phyloP scores from a whole-genome alignment of 2,888 invertebrate genomes.

The Drosophila prolongata region DNA sequence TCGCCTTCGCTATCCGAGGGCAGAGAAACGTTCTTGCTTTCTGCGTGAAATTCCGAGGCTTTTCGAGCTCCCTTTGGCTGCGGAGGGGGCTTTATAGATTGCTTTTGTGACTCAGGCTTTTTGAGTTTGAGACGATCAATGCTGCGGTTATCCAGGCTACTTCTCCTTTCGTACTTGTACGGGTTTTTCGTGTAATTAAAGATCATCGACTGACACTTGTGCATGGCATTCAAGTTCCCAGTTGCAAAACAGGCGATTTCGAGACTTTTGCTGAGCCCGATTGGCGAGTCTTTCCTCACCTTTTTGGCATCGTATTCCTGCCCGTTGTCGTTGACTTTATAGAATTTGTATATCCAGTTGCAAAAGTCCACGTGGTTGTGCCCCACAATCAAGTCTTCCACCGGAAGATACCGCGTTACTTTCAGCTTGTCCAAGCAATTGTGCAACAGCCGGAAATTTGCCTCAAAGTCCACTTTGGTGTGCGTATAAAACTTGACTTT shows the following conservation, averaged over 20 bases:
- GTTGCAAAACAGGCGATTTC: not conserved
- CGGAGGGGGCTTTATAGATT: not conserved
- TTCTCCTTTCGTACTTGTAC: not conserved
- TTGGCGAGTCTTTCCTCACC: not conserved
- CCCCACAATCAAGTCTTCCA: not conserved
- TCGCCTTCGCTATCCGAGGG: not conserved
- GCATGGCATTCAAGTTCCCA: not conserved
- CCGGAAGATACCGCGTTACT: not conserved
- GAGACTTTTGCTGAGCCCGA: not conserved
- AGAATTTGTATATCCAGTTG: constrained; percentile 5
- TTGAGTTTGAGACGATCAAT: not conserved
- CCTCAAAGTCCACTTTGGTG: not conserved
- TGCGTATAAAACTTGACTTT: constrained; percentile 3
- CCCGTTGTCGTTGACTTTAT: not conserved
- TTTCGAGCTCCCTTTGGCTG: not conserved
- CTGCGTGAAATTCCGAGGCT: not conserved
- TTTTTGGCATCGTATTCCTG: constrained; percentile 1
- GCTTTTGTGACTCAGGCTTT: not conserved
- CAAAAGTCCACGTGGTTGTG: not conserved
- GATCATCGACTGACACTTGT: not conserved
- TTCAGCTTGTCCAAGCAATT: not conserved
- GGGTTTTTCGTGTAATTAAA: not conserved
- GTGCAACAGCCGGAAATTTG: not conserved
- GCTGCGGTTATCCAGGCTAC: not conserved
- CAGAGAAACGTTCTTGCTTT: not conserved